Base-by-base conservation (phyloP, 2,797 vertebrate genomes). In the Danio tinwini region DNA sequence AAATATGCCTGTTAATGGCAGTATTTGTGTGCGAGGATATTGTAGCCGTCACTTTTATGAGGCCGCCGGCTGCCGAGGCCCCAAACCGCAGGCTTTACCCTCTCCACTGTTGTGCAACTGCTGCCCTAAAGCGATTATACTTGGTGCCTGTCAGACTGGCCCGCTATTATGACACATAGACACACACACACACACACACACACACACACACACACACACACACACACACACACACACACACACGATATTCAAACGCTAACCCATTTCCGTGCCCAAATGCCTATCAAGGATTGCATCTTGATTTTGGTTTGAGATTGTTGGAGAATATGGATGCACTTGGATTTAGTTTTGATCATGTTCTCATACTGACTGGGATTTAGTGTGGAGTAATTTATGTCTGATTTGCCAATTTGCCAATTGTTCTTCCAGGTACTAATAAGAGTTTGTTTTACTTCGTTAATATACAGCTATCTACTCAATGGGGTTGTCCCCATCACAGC, bases 51-150 rank as follows among this genome's bases (percentile, higher is more conserved):
- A 71, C 83, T 87, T 90, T 90, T 88, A 91, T 79, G 77, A 90
- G 88, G 82, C 86, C 86, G 72, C 92, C 94, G 81, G 70, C 90
- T 84, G 93, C 94, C 81, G 89, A 91, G 87, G 90, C 88, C 94
- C 92, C 89, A 92, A 95, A 94, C 93, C 94, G 93, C 94, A 95
- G 89, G 90, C 93, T 93, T 94, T 94, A 96, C 93, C 89, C 92
- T 88, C 88, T 91, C 87, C 86, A 94, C 93, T 95, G 92, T 94
- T 95, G 93, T 94, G 94, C 93, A 94, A 93, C 92, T 93, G 92
- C 85, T 92, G 89, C 92, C 91, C 94, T 93, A 88, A 92, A 89
- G 91, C 88, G 89, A 92, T 93, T 94, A 95, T 92, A 90, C 89
- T 84, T 91, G 93, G 94, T 95, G 94, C 93, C 95, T 95, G 92